Evolutionary conservation across 1,140 invertebrate genomes (phyloP).

Genomic region (Pentalonia nigronervosa): DNA sequence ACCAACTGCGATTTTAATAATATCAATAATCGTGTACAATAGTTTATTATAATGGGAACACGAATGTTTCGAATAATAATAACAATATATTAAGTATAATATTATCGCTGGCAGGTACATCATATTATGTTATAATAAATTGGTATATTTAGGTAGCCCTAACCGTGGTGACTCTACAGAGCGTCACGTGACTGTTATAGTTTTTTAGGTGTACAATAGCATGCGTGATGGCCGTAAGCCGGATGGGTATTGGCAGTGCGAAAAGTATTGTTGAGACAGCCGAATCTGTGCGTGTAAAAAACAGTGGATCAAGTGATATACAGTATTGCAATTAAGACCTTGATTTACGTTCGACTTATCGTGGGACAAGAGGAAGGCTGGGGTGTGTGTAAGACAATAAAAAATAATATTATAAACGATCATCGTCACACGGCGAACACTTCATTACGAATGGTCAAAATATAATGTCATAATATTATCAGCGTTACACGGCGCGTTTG

Average conservation of each 20-base stretch:
- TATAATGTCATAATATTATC: background rate
- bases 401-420: background rate
- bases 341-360: conserved; percentile 47
- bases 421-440: background rate
- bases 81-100: background rate
- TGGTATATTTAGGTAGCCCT: background rate
- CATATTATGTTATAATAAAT: background rate
- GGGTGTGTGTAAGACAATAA: background rate
- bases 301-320: conserved; percentile 56
- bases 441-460: background rate
- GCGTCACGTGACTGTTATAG: background rate
- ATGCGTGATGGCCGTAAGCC: background rate
- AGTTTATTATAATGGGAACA: no score
- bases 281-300: background rate
- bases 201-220: background rate
- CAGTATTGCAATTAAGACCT: conserved; percentile 53
- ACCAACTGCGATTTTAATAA: background rate
- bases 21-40: background rate
- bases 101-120: background rate
- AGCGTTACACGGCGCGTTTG: background rate
- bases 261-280: background rate
- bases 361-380: background rate
- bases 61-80: background rate
- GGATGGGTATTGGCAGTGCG: background rate
- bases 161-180: background rate